These are phyloP conservation scores for Neosilurus hyrtlii DNA, from an alignment of 2,797 vertebrate genomes.

Conservation along the genomic window DNA sequence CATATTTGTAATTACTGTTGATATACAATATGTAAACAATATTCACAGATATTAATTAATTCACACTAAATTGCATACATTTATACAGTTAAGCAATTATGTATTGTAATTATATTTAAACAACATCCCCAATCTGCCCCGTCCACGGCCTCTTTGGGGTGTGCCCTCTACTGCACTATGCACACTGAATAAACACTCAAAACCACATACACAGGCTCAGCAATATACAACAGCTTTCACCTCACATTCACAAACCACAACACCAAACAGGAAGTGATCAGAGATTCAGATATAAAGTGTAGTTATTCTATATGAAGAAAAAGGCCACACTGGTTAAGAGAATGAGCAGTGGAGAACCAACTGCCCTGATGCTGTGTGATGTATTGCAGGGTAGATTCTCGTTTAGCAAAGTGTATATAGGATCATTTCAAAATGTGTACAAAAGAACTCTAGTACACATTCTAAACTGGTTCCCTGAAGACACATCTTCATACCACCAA, in stretches of 20 bases:
- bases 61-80: no score
- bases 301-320: neutral
- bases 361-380: neutral
- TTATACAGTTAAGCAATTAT: no score
- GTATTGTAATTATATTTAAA: no score
- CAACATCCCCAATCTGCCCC: no score
- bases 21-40: no score
- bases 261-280: neutral
- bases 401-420: neutral
- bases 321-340: neutral
- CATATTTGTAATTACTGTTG: no score
- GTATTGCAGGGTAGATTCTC: neutral
- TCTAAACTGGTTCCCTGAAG: neutral
- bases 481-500: neutral
- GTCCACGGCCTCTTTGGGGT: no score
- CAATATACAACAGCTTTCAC: neutral
- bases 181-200: neutral
- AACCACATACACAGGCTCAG: neutral
- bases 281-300: neutral
- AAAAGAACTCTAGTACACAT: neutral
- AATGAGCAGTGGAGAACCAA: neutral
- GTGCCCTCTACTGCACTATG: no score
- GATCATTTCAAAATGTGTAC: neutral
- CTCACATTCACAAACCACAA: neutral
- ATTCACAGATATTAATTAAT: no score